phyloP scores from a whole-genome alignment of 1,140 invertebrate species.

The Drosophila bocqueti region DNA sequence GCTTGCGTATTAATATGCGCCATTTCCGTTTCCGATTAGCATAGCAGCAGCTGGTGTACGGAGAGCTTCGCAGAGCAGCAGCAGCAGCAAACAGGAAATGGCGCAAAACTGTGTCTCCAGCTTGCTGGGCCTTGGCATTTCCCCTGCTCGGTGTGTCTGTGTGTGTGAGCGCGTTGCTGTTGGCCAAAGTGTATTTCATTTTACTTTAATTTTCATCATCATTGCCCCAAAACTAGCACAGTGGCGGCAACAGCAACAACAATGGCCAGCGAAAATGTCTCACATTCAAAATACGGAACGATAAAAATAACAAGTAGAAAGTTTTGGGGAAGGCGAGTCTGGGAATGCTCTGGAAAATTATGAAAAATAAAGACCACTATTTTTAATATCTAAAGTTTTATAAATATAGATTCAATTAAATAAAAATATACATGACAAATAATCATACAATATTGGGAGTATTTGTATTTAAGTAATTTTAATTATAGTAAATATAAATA shows the following conservation, averaged over 20 bases:
- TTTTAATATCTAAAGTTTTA: too few species aligned
- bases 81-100: slow-evolving; percentile 69
- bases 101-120: slow-evolving; percentile 71
- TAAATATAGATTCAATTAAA: too few species aligned
- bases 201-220: slow-evolving; percentile 84
- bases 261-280: slow-evolving; percentile 61
- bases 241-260: slow-evolving; percentile 31
- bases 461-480: too few species aligned
- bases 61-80: slow-evolving; percentile 35
- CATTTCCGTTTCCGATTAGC: slow-evolving; percentile 83
- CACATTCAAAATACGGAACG: slow-evolving; percentile 78
- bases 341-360: slow-evolving; percentile 23
- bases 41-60: slow-evolving; percentile 73
- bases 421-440: too few species aligned
- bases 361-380: too few species aligned
- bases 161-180: slow-evolving; percentile 24
- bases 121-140: slow-evolving; percentile 39
- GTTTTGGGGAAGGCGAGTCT: slow-evolving; percentile 12
- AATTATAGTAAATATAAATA: too few species aligned
- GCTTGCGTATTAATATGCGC: slow-evolving; percentile 83
- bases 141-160: slow-evolving; percentile 1
- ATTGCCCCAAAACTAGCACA: slow-evolving; percentile 76
- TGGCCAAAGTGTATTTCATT: slow-evolving; percentile 78
- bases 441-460: too few species aligned
- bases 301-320: slow-evolving; percentile 72